Evolutionary conservation across 2,797 vertebrate genomes (phyloP).

Genomic region (Siniperca scherzeri): DNA sequence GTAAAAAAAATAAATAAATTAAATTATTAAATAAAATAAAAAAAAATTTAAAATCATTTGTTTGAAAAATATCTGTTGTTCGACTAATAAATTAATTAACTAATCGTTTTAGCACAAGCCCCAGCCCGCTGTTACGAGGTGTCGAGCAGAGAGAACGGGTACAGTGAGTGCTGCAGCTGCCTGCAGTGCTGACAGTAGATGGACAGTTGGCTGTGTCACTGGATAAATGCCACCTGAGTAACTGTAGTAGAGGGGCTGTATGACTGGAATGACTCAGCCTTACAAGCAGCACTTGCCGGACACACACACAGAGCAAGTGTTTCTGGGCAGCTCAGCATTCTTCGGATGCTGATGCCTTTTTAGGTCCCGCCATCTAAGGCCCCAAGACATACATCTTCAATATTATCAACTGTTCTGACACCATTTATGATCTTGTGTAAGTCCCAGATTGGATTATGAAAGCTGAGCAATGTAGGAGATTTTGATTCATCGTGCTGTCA

Average conservation of each 20-base stretch:
- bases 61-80: background rate
- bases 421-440: background rate
- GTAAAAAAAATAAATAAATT: too few species aligned
- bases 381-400: background rate
- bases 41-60: background rate
- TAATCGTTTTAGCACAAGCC: background rate
- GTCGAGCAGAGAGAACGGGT: background rate
- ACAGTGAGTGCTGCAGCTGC: constrained; percentile 29
- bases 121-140: background rate
- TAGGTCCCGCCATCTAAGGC: constrained; percentile 7
- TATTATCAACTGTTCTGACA: constrained; percentile 27
- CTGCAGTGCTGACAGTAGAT: constrained; percentile 12
- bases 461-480: background rate
- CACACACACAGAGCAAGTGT: constrained; percentile 63
- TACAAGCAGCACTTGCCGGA: constrained; percentile 56
- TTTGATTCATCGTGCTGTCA: constrained; percentile 16
- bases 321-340: constrained; percentile 65
- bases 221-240: constrained; percentile 44
- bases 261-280: constrained; percentile 66
- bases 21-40: too few species aligned
- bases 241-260: constrained; percentile 14
- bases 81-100: background rate
- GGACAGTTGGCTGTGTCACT: constrained; percentile 54
- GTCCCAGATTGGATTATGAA: background rate
- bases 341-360: constrained; percentile 51